Evolutionary conservation across 2,113 vertebrate genomes (phyloP), one percentile per base, ranked within the genome.

Genomic region (Corynorhinus townsendii): DNA sequence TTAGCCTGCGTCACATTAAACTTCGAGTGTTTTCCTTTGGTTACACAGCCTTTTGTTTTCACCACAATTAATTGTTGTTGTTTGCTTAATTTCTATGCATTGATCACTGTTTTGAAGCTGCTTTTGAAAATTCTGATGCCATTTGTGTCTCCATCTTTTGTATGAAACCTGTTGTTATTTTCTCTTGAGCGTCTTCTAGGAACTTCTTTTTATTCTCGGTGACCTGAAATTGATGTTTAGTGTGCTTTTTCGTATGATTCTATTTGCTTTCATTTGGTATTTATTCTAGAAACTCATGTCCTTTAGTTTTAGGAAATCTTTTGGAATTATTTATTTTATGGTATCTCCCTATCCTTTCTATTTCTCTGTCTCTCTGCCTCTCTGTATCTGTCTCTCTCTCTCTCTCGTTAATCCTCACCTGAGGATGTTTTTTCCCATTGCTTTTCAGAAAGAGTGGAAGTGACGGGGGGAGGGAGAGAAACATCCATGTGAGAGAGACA

Each of bases 301-400:
- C n/a, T 93, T 79, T 56, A 33, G n/a, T 88, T 87, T 97, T 86
- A 86, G 47, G 8, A 86, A 54, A 84, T 80, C 2, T 80, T 68
- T 49, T 76, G 52, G 35, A 93, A 84, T 89, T 38, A 62, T 89
- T 89, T 94, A 82, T 40, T 93, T 82, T 89, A n/a, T 93, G 38
- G 56, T 52, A 81, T 68, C 22, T 69, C 49, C 11, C 6, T 47
- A 7, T 72, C 3, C 38, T 94, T 76, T 69, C 49, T 90, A 5
- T 83, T 89, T 69, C 24, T 75, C 6, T n/a, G 24, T 89, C 49
- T 77, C 30, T 73, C 6, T 56, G 54, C 22, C 33, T 77, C 24
- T 73, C 4, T 59, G 56, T 59, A 4, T n/a, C n/a, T 89, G 5
- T 26, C 12, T 79, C 4, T 79, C 33, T 79, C 4, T 79, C 33